Evolutionary conservation across 2,888 invertebrate species (phyloP), one percentile per base, ranked within the genome.

Genomic region (Thyatira batis): DNA sequence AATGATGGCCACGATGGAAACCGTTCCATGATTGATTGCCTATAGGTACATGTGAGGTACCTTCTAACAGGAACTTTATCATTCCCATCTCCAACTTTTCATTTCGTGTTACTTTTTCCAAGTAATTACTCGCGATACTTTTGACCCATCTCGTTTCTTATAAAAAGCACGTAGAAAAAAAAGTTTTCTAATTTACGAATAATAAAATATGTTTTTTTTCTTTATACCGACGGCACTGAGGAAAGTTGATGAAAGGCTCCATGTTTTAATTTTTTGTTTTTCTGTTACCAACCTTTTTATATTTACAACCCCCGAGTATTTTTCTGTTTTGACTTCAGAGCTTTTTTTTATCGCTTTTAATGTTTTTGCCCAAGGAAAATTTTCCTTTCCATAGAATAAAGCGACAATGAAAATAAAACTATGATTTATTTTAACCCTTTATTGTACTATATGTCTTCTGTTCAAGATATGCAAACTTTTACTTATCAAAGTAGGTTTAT

Each of bases 111-210:
- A 45, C 55, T 61, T 45, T 54, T 53, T 61, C 60, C 50, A 55
- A 60, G 61, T 70, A 71, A 74, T 73, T 72, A 71, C 60, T 70
- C 56, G 55, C 62, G 27, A 48, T 67, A 63, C 68, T 78, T 80
- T 76, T 77, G 73, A 74, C 73, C 79, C 73, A 67, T 76, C 73
- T 68, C 66, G 68, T 80, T 80, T 74, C 65, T 76, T 67, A 70
- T 67, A 68, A 76, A 76, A 79, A 83, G 71, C 75, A 81, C 78
- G 75, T 73, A 75, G 72, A 77, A 79, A 77, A 39, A n/a, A 84
- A 87, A 88, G 75, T 88, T 88, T 87, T 87, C 81, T 85, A 88
- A 88, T 88, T 87, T 88, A 82, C 75, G 83, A 86, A 85, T 84
- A 85, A 84, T 83, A 84, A 85, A 84, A 85, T 82, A 84, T 83